Conservation (phyloP, 2,113 vertebrate species). For the Muntiacus reevesi region DNA sequence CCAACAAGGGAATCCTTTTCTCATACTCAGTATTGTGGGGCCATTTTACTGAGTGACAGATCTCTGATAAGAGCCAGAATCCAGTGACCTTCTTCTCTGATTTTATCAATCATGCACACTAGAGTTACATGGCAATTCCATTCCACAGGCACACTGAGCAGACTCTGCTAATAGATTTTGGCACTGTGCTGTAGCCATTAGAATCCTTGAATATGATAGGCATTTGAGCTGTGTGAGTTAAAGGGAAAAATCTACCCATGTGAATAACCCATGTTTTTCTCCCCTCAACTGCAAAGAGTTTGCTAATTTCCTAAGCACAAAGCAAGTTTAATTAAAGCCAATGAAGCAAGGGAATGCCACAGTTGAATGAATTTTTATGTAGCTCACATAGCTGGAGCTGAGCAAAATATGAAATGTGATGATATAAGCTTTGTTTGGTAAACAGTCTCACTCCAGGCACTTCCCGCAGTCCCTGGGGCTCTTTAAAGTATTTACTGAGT, state of each 20-base stretch:
- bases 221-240: conserved; percentile 39
- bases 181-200: not conserved
- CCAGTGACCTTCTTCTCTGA: conserved; percentile 33
- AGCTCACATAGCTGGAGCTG: conserved; percentile 43
- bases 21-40: conserved; percentile 37
- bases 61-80: conserved; percentile 49
- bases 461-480: not conserved
- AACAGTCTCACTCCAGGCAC: conserved; percentile 32
- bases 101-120: conserved; percentile 7
- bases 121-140: conserved; percentile 21
- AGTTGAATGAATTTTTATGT: conserved; percentile 62
- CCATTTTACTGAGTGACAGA: conserved; percentile 41
- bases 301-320: conserved; percentile 73
- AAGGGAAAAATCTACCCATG: conserved; percentile 14
- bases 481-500: conserved; percentile 46
- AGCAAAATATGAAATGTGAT: conserved; percentile 70
- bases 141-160: not conserved
- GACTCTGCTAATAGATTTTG: conserved; percentile 43
- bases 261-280: conserved; percentile 48
- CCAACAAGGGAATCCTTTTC: not conserved
- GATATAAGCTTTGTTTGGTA: conserved; percentile 60
- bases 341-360: conserved; percentile 72
- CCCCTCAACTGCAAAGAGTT: conserved; percentile 54
- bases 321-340: conserved; percentile 80
- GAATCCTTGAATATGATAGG: conserved; percentile 31